Percentiles rank a stretch among this genome's conserved stretches.
These are phyloP conservation scores for Benthosema pterotum DNA, from an alignment of 2,797 vertebrate species.

Conservation along the genomic window DNA sequence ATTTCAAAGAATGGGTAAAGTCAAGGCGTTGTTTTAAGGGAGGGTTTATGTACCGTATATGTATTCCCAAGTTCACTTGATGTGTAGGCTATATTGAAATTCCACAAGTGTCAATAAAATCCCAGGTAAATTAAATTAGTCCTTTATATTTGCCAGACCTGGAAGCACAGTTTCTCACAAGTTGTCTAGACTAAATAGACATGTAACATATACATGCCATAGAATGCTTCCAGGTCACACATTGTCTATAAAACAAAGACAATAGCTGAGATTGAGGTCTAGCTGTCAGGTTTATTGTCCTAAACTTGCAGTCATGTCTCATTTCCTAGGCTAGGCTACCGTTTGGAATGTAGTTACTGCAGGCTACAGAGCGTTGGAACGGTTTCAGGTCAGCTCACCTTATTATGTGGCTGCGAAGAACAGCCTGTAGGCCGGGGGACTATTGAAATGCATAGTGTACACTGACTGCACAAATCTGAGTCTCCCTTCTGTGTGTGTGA, in stretches of 20 bases:
- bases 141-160: background rate
- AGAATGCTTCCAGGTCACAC: constrained; percentile 1
- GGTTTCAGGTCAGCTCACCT: constrained; percentile 9
- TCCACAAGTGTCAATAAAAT: too few relatives aligned
- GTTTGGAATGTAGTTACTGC: background rate
- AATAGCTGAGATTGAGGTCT: background rate
- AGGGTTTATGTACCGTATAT: too few relatives aligned
- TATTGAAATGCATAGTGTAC: constrained; percentile 51
- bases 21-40: too few relatives aligned
- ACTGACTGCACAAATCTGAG: constrained; percentile 29
- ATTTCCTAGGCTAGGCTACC: background rate
- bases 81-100: too few relatives aligned
- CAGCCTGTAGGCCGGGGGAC: constrained; percentile 9
- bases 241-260: constrained; percentile 7
- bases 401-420: constrained; percentile 30
- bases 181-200: constrained; percentile 2
- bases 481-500: constrained; percentile 35
- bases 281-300: background rate
- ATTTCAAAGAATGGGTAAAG: too few relatives aligned
- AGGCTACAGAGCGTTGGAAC: background rate
- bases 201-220: background rate
- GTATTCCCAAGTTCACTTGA: too few relatives aligned
- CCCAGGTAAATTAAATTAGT: background rate
- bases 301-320: background rate
- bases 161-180: background rate